Evolutionary conservation across 2,113 vertebrate genomes (phyloP), one percentile per base, ranked within the genome.

Genomic region (Xiphorhynchus elegans): DNA sequence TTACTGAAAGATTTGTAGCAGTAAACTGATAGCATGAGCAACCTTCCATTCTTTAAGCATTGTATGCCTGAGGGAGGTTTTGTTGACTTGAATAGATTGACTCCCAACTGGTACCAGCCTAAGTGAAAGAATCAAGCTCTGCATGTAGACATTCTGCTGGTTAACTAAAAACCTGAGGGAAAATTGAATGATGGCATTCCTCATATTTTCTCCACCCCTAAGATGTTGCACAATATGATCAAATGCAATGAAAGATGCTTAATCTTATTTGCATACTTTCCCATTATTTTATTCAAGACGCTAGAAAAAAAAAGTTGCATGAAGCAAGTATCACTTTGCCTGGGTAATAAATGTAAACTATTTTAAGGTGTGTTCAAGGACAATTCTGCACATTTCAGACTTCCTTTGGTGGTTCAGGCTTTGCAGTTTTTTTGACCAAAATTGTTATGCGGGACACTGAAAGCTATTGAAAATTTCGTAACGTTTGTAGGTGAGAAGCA

Each of bases 321-420:
- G 58, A 76, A 90, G 39, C 37, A 78, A 80, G 46, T 50, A 66
- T 52, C 1, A 0, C 33, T 92, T 86, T 87, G 81, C 3, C 11
- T 68, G 73, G 56, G 84, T 95, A 84, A 85, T 44, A 94, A 82
- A 79, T 17, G 17, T 83, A 76, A 91, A 89, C 25, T 58, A 33
- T 72, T 90, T 86, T 92, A 87, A 91, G 76, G 87, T 91, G 82
- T 82, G 40, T 85, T 96, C 95, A 96, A 96, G 97, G 91, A 81
- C 92, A 90, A n/a, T 44, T 94, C 73, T 89, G 28, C 44, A 90
- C 44, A 49, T 91, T 90, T 95, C 58, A 88, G 81, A 23, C 69
- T 90, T 91, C 66, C 46, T 87, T 88, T 79, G 24, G 85, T 86
- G 49, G 46, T 62, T 87, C 59, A 62, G 59, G 40, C 53, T 93